A percentile compares a stretch with the other conserved stretches of the same genome.
Conservation (phyloP, 2,888 invertebrate species). For the Caenorhabditis parvicauda region DNA sequence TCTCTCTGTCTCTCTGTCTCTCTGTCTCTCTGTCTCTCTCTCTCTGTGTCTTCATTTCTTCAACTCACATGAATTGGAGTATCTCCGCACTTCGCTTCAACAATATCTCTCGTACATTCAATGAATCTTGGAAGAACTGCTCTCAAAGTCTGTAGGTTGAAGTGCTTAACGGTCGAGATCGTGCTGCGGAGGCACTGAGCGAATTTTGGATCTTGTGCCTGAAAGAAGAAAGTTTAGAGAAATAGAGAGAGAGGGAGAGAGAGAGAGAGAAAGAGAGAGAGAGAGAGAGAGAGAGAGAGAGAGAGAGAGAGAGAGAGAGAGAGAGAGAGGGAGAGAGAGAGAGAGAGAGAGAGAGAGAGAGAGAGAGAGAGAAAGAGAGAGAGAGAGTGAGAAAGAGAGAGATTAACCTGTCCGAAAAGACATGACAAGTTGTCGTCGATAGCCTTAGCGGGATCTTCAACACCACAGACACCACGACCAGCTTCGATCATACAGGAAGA, state of each 20-base stretch:
- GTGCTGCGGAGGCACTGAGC: constrained; percentile 57
- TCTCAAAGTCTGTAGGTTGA: constrained; percentile 48
- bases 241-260: no score
- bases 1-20: not conserved
- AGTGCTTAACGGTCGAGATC: constrained; percentile 54
- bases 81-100: constrained; percentile 52
- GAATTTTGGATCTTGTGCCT: constrained; percentile 55
- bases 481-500: constrained; percentile 56
- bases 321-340: not conserved
- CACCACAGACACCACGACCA: constrained; percentile 52
- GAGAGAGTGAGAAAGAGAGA: no score
- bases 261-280: no score
- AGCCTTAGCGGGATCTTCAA: constrained; percentile 53
- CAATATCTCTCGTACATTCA: constrained; percentile 55
- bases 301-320: not conserved
- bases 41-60: not conserved
- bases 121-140: constrained; percentile 54
- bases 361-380: no score
- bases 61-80: constrained; percentile 43
- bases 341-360: not conserved
- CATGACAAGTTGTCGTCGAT: constrained; percentile 56
- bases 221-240: no score
- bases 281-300: not conserved
- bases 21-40: not conserved
- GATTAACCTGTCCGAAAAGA: constrained; percentile 48